Evolutionary conservation across 2,888 invertebrate genomes (phyloP), one percentile per base, ranked within the genome.

Genomic region (Dysmachus trigonus): DNA sequence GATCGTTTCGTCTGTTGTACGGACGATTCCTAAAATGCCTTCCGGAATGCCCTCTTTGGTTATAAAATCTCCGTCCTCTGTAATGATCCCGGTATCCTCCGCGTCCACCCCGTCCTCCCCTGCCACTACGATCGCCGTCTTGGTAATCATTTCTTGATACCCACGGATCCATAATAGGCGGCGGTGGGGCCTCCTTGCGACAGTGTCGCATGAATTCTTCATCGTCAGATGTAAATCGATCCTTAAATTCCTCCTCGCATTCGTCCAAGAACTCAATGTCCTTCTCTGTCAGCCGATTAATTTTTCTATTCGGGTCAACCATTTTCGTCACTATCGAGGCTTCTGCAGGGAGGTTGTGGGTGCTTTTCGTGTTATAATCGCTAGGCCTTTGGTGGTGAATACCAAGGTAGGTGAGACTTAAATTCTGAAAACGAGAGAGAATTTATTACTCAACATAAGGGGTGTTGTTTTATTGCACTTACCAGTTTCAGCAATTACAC

Each of bases 101-200:
- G 8, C 82, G 83, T 8, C 84, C 84, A 18, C 89, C 88, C 13
- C 83, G 79, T 2, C 86, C 76, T 0, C 79, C 38, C 1, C 83
- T 6, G 13, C 47, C 47, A 47, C 27, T 33, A 5, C 74, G 18
- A 33, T 53, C 27, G 6, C 51, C 13, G 13, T 72, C 79, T 18
- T 71, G 38, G 27, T 77, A 41, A 27, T 53, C 22, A 30, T 53
- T 74, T 27, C 35, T 31, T 8, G 71, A 15, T 35, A 62, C 62
- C 94, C 94, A 95, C 15, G 94, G 93, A 83, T 94, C 94, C 13
- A 95, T 89, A 13, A 95, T 93, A 7, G 95, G 95, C 4, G 95
- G 95, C 10, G 93, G 92, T 1, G 90, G 89, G 22, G 92, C 91
- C 15, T 92, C 90, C 87, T 92, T 92, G 3, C 91, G 89, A 79